Evolutionary conservation across 2,888 invertebrate genomes (phyloP).

Genomic region (Standfussiana lucernea): DNA sequence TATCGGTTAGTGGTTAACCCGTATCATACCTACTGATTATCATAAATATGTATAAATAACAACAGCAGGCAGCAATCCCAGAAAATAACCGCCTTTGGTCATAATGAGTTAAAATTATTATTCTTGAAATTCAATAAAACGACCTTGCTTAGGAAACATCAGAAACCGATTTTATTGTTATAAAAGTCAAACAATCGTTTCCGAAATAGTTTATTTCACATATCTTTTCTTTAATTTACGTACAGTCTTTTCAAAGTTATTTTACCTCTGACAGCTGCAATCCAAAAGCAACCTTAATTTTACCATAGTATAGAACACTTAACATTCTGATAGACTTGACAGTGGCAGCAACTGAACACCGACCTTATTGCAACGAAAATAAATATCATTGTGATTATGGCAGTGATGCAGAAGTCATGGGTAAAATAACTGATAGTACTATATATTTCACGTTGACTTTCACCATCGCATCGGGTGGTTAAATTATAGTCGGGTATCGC

Average conservation of each 20-base stretch:
- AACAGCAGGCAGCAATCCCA: not conserved
- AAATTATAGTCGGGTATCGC: slow-evolving; percentile 47
- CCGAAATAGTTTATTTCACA: not conserved
- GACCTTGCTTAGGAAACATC: not conserved
- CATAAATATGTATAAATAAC: not conserved
- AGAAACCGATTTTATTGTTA: not conserved
- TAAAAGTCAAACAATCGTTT: slow-evolving; percentile 11
- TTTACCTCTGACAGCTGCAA: not conserved
- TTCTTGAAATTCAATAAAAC: not conserved
- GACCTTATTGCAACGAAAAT: not conserved
- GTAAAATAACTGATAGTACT: not conserved
- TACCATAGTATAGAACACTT: not conserved
- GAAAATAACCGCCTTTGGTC: not conserved
- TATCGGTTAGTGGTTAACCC: not conserved
- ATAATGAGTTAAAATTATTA: not conserved
- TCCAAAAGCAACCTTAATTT: not conserved
- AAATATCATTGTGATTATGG: not conserved
- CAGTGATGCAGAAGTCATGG: not conserved
- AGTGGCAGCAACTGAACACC: not conserved
- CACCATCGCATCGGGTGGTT: slow-evolving; percentile 51
- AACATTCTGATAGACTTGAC: not conserved
- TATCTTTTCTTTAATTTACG: not conserved
- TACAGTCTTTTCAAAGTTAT: not conserved
- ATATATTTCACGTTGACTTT: slow-evolving; percentile 59
- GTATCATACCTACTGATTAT: not conserved